Conservation (phyloP, 2,888 invertebrate species). For the Drosophila pegasa region DNA sequence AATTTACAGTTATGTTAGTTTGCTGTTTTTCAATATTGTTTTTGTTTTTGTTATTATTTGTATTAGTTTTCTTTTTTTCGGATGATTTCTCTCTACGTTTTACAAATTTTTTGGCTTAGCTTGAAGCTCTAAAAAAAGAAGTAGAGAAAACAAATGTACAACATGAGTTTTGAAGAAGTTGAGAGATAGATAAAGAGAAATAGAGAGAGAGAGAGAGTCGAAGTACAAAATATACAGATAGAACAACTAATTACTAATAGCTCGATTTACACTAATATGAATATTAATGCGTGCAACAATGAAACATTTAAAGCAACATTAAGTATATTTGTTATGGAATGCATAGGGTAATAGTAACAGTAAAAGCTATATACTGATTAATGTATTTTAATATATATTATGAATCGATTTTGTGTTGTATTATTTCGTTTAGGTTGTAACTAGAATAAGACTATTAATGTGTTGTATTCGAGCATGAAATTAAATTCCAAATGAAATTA, state of each 20-base stretch:
- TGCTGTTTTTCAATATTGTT: constrained; percentile 29
- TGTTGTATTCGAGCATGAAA: background rate
- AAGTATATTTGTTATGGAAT: background rate
- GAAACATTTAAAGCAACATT: constrained; percentile 25
- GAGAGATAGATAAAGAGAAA: constrained; percentile 15
- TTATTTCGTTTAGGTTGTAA: background rate
- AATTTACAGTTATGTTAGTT: constrained; percentile 72
- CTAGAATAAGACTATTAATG: background rate
- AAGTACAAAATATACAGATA: constrained; percentile 17
- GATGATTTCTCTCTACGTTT: constrained; percentile 52
- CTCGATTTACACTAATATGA: constrained; percentile 1
- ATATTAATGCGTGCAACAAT: constrained; percentile 24
- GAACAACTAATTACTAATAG: constrained; percentile 12
- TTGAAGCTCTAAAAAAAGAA: constrained; percentile 74
- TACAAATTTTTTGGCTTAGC: constrained; percentile 62
- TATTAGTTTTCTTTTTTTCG: constrained; percentile 10
- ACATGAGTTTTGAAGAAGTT: constrained; percentile 70
- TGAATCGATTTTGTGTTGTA: background rate
- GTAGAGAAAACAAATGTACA: constrained; percentile 78
- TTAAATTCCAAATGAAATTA: too few relatives aligned
- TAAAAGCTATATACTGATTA: background rate
- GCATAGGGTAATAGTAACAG: background rate
- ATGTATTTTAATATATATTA: background rate
- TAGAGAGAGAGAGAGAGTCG: constrained; percentile 21
- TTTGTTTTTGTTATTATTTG: constrained; percentile 38